Base-by-base conservation (phyloP, 1,140 invertebrate genomes). In the Pseudomyrmex dendroicus region DNA sequence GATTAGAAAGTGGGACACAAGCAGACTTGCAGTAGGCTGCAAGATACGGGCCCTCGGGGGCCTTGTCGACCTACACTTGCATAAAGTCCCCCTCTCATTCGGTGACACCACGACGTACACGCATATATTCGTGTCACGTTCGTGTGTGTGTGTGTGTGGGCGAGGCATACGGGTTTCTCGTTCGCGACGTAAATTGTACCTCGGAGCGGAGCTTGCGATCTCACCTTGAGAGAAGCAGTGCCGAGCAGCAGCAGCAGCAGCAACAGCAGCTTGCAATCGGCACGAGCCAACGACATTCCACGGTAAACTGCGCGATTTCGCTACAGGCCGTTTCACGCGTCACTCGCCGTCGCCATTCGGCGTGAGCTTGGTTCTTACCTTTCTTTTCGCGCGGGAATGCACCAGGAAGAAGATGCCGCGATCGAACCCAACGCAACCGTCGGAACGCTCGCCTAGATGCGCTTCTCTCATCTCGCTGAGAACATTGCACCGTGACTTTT, bases 1-100 rank as follows among this genome's bases (percentile, higher is more conserved):
- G 90, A 91, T 93, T 93, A 93, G 93, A 94, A 94, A 94, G 93
- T 94, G 89, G 92, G 90, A 92, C 92, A 92, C 92, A 92, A 84
- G 62, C 78, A 83, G 66, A 87, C 76, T 90, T 87, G 87, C 89
- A 63, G 87, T 87, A 91, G 89, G 35, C 35, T 88, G 88, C 86
- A 87, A 77, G 86, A 84, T 85, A 72, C 86, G 89, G 82, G 87
- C 89, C 88, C 82, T 86, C 66, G 54, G 78, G 89, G 84, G 86
- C 82, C 85, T 89, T 89, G 88, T 88, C 88, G 90, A 89, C 89
- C 86, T 84, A 92, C 77, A 90, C 90, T 91, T 89, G 90, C 50
- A 80, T 91, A 90, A 90, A 82, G 78, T 50, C 67, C 61, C 82
- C 70, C 59, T 76, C 82, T 35, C 35, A 0, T 35, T 35, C 35